Evolutionary conservation across 2,113 vertebrate species (phyloP).

Genomic region (Erythrocercus mccallii): DNA sequence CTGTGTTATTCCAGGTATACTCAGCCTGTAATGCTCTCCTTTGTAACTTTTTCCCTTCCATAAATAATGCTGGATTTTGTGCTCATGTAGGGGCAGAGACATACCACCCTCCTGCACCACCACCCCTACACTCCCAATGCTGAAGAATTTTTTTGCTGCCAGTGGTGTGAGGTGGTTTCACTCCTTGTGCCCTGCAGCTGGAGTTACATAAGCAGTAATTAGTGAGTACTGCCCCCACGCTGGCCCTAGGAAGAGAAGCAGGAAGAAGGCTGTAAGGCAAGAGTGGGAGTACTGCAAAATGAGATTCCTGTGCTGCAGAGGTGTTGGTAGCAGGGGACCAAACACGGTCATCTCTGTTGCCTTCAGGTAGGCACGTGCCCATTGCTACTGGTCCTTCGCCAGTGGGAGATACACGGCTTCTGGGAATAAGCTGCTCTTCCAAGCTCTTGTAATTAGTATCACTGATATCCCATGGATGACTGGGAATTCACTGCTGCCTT

Average conservation of each 20-base stretch:
- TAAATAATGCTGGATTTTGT: neutral
- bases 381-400: neutral
- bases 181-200: neutral
- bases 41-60: neutral
- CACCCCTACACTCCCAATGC: neutral
- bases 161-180: neutral
- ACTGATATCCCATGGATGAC: neutral
- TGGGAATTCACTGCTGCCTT: neutral
- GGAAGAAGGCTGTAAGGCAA: neutral
- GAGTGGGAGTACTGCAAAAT: neutral
- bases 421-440: neutral
- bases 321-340: neutral
- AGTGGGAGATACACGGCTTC: accelerated
- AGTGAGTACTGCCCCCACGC: neutral
- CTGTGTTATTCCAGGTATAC: constrained; percentile 31
- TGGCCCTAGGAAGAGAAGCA: neutral
- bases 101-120: neutral
- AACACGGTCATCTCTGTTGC: accelerated
- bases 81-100: neutral
- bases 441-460: neutral
- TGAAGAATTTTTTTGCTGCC: neutral
- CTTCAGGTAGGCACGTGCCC: neutral
- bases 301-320: neutral
- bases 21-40: neutral
- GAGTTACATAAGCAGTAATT: neutral